Percentiles rank a stretch among this genome's conserved stretches.
These are phyloP conservation scores for Lates calcarifer DNA, from an alignment of 2,113 vertebrate species.

Conservation along the genomic window DNA sequence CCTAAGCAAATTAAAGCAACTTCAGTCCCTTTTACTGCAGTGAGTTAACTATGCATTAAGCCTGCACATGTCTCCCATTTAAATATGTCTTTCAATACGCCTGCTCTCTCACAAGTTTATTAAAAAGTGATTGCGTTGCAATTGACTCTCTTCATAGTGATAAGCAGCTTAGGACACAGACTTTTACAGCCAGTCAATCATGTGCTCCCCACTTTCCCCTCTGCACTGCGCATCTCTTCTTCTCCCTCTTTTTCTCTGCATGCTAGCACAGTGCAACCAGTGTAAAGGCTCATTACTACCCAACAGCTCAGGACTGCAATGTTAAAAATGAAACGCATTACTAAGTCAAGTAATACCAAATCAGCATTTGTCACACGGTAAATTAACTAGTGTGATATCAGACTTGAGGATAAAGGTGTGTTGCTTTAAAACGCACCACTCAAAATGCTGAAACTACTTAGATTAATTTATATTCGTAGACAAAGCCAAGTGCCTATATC, in stretches of 20 bases:
- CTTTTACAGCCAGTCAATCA: constrained; percentile 72
- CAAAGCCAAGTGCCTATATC: constrained; percentile 4
- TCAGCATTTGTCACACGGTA: constrained; percentile 14
- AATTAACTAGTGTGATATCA: background rate
- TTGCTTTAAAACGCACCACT: constrained; percentile 4
- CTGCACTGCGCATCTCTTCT: constrained; percentile 40
- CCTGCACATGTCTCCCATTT: constrained; percentile 49
- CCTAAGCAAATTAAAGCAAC: constrained; percentile 40
- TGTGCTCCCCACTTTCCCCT: constrained; percentile 39
- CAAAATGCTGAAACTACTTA: background rate
- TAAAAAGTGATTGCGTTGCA: constrained; percentile 77
- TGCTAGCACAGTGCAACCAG: constrained; percentile 30
- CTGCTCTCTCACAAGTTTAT: constrained; percentile 68
- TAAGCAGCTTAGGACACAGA: constrained; percentile 76
- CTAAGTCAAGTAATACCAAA: constrained; percentile 2
- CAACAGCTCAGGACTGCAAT: constrained; percentile 7
- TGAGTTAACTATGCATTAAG: constrained; percentile 45
- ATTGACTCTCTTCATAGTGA: constrained; percentile 67
- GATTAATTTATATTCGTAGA: constrained; percentile 5
- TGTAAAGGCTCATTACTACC: constrained; percentile 33
- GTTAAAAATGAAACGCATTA: background rate
- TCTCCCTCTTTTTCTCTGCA: constrained; percentile 37
- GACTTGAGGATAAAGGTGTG: background rate
- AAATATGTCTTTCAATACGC: constrained; percentile 68
- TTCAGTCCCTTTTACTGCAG: constrained; percentile 18